These are phyloP conservation scores for Cercopithecus petaurista DNA, from an alignment of 2,797 vertebrate species.

Conservation along the genomic window DNA sequence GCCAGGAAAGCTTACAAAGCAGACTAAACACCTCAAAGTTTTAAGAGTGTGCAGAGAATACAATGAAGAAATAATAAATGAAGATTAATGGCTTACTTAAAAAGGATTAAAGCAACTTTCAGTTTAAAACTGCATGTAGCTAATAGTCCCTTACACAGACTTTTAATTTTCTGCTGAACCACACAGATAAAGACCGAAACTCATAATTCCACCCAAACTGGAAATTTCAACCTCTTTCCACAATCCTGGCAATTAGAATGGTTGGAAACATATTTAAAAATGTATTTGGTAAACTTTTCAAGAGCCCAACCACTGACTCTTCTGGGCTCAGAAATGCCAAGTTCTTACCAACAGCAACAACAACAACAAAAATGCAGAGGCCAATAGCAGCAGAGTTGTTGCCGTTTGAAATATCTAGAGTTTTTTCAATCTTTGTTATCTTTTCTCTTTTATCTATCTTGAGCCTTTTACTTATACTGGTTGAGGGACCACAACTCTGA, in stretches of 20 bases:
- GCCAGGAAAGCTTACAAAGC: background rate
- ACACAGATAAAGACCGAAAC: background rate
- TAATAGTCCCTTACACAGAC: background rate
- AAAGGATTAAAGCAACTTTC: slow-evolving; percentile 31
- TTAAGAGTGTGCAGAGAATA: slow-evolving; percentile 6
- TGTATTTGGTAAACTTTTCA: background rate
- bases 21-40: slow-evolving; percentile 6
- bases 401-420: background rate
- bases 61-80: slow-evolving; percentile 29
- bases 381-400: background rate
- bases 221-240: background rate
- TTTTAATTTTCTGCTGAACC: background rate
- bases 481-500: background rate
- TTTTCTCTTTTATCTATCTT: background rate
- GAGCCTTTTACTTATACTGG: background rate
- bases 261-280: background rate
- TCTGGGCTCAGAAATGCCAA: background rate
- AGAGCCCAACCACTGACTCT: background rate
- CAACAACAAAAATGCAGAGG: background rate
- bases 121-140: slow-evolving; percentile 13
- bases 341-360: background rate
- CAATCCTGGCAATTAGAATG: background rate
- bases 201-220: background rate
- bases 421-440: background rate
- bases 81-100: slow-evolving; percentile 42